These are phyloP conservation scores for Gonocerus acuteangulatus DNA, from an alignment of 2,888 invertebrate genomes.

Conservation along the genomic window DNA sequence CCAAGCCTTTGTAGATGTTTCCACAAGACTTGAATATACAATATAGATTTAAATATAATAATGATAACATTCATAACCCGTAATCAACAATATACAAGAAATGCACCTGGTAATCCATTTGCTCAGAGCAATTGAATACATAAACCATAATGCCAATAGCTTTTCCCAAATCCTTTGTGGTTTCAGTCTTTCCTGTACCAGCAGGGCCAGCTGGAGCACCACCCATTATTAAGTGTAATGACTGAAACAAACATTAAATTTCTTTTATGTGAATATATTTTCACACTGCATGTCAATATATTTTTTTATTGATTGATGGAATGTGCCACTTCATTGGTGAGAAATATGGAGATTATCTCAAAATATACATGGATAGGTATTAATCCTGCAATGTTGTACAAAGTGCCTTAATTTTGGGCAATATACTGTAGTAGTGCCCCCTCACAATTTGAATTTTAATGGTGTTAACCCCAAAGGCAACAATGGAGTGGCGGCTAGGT, in stretches of 20 bases:
- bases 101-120: slow-evolving; percentile 83
- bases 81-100: too few species aligned
- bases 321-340: not conserved
- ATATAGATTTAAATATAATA: not conserved
- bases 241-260: slow-evolving; percentile 46
- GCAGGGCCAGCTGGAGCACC: slow-evolving; percentile 96
- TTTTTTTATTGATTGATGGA: not conserved
- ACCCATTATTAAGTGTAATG: slow-evolving; percentile 86
- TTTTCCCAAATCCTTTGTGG: slow-evolving; percentile 89
- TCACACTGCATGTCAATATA: too few species aligned
- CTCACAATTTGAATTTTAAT: too few species aligned
- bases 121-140: slow-evolving; percentile 94
- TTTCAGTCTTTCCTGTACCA: slow-evolving; percentile 93
- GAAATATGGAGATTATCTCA: too few species aligned
- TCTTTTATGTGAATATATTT: too few species aligned
- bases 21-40: slow-evolving; percentile 60
- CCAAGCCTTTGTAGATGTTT: slow-evolving; percentile 90
- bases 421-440: too few species aligned
- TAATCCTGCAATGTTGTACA: too few species aligned
- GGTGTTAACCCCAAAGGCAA: too few species aligned
- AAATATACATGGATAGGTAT: too few species aligned
- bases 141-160: slow-evolving; percentile 94
- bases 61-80: not conserved
- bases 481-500: too few species aligned
- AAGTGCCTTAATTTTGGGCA: too few species aligned